Evolutionary conservation across 1,140 invertebrate genomes (phyloP), one percentile per base, ranked within the genome.

Genomic region (Mylabris phalerata): DNA sequence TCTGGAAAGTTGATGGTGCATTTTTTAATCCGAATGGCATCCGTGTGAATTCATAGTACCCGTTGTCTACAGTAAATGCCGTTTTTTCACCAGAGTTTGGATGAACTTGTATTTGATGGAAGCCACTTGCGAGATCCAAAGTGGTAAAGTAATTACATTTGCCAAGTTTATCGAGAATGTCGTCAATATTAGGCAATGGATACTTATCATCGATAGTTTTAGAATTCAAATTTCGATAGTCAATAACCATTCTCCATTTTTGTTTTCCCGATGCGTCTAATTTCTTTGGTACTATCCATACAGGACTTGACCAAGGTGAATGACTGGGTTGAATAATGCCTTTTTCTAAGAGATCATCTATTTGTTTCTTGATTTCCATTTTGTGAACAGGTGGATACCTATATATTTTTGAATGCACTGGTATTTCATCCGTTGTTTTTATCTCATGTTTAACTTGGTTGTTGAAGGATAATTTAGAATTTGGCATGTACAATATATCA

Each of bases 261-360:
- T n/a, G n/a, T n/a, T n/a, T n/a, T n/a, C 50, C n/a, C 2, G 5
- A 25, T 25, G 19, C 50, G 25, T 44, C 50, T 6, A 52, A 6
- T 26, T 52, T 26, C 43, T 52, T 52, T n/a, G 50, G 50, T 24
- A 54, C 51, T 45, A 54, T 27, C 51, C 51, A 54, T 27, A 54
- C 39, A 1, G 51, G 51, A 27, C 24, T 38, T 2, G 6, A 24
- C 41, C 25, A 45, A 2, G 42, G 42, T 10, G 9, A 27, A 26
- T 11, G 11, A 25, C 39, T 43, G 0, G 51, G 51, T 32, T 25
- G 41, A 54, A 54, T 54, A 11, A 45, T 54, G 4, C 25, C 10
- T 4, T 54, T 42, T 9, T 54, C 43, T 27, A 54, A n/a, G 19
- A 54, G 42, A 27, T 54, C n/a, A 1, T 42, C 11, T 26, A 54